Evolutionary conservation across 2,888 invertebrate genomes (phyloP).

Genomic region (Amphiduros pacificus): DNA sequence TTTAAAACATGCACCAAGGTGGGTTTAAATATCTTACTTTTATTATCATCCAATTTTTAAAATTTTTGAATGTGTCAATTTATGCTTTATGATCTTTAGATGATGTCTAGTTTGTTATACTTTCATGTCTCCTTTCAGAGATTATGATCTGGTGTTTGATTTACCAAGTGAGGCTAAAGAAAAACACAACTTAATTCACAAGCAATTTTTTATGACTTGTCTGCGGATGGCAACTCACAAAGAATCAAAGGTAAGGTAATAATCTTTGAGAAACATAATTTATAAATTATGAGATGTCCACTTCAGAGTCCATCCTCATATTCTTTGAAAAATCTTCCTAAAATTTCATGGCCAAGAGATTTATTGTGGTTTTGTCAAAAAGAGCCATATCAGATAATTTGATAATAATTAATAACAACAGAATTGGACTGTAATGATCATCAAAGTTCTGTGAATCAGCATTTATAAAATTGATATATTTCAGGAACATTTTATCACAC

Average conservation of each 20-base stretch:
- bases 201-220: conserved; percentile 71
- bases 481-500: conserved; percentile 64
- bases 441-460: too few species aligned
- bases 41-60: too few species aligned
- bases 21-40: conserved; percentile 7
- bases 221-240: conserved; percentile 78
- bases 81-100: too few species aligned
- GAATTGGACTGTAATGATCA: too few species aligned
- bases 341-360: too few species aligned
- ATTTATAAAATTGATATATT: too few species aligned
- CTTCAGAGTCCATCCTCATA: background rate
- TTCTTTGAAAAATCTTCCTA: background rate
- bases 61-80: too few species aligned
- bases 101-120: background rate
- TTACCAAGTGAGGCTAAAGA: conserved; percentile 59
- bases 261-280: background rate
- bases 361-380: too few species aligned
- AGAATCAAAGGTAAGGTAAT: conserved; percentile 66
- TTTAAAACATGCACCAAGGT: conserved; percentile 73
- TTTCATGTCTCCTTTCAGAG: conserved; percentile 29
- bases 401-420: too few species aligned
- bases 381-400: too few species aligned
- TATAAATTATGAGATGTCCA: background rate
- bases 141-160: conserved; percentile 37
- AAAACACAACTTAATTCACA: conserved; percentile 66